Conservation (phyloP, 1,140 invertebrate genomes). For the Bombus superbus region DNA sequence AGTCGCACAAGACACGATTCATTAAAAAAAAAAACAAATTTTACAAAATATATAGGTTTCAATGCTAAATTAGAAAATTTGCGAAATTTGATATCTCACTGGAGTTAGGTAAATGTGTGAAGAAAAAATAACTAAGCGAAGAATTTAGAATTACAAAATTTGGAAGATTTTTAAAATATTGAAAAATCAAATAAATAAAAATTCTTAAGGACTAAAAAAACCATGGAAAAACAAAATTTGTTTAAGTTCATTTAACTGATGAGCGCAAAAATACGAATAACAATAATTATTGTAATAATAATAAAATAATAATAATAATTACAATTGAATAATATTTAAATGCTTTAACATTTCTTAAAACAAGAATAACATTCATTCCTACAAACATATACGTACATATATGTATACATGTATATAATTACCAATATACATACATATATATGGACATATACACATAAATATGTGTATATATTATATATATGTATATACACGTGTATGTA, state of each 20-base stretch:
- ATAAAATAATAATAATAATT: constrained; percentile 59
- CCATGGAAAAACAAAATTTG: not conserved
- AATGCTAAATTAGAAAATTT: too few species aligned
- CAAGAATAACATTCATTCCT: constrained; percentile 61
- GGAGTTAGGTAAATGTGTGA: too few species aligned
- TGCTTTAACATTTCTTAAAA: constrained; percentile 62
- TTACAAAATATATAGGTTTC: not conserved
- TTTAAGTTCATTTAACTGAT: not conserved
- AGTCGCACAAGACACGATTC: not conserved
- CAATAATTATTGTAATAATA: constrained; percentile 23
- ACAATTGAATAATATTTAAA: constrained; percentile 65
- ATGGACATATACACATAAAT: constrained; percentile 24
- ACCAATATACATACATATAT: constrained; percentile 37
- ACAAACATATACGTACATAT: constrained; percentile 44
- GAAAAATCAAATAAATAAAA: not conserved
- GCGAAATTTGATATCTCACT: too few species aligned
- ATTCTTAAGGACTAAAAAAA: not conserved
- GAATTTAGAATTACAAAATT: not conserved
- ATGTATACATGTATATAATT: constrained; percentile 37
- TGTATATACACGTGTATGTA: constrained; percentile 1
- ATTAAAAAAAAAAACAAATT: not conserved
- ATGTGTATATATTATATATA: constrained; percentile 17
- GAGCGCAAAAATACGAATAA: constrained; percentile 1
- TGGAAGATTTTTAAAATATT: not conserved
- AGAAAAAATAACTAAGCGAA: not conserved